Evolutionary conservation across 2,888 invertebrate species (phyloP).

Genomic region (Sinotaia quadrata): DNA sequence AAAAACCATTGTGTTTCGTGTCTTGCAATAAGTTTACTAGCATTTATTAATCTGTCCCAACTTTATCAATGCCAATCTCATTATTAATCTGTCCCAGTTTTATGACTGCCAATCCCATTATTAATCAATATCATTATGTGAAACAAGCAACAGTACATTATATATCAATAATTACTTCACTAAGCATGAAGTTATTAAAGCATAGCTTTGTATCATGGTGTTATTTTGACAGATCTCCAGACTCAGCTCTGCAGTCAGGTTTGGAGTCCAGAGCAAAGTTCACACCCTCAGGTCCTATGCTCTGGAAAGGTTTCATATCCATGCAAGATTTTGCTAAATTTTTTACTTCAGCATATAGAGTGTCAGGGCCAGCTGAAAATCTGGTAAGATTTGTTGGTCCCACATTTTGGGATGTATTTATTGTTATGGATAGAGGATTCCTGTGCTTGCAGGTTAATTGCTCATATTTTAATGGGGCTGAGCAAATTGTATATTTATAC

Average conservation of each 20-base stretch:
- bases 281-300: constrained; percentile 71
- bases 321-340: constrained; percentile 94
- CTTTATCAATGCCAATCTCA: no score
- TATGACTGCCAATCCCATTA: background rate
- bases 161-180: no score
- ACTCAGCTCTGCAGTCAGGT: constrained; percentile 64
- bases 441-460: background rate
- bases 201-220: background rate
- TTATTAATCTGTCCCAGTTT: background rate
- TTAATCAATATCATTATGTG: background rate
- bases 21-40: no score
- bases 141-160: no score
- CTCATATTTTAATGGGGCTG: no score
- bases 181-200: no score
- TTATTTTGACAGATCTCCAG: constrained; percentile 61
- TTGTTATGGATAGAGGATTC: background rate
- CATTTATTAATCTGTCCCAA: no score
- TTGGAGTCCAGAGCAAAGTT: constrained; percentile 56
- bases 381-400: constrained; percentile 43
- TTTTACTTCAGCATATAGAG: constrained; percentile 85
- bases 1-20: no score
- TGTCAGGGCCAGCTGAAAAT: constrained; percentile 74
- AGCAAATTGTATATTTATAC: background rate
- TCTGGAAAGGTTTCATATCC: constrained; percentile 88
- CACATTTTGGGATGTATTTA: background rate